A percentile compares a stretch with the other conserved stretches of the same genome.
Evolutionary conservation across 2,797 vertebrate genomes (phyloP).

Genomic region (Gastrophryne carolinensis): DNA sequence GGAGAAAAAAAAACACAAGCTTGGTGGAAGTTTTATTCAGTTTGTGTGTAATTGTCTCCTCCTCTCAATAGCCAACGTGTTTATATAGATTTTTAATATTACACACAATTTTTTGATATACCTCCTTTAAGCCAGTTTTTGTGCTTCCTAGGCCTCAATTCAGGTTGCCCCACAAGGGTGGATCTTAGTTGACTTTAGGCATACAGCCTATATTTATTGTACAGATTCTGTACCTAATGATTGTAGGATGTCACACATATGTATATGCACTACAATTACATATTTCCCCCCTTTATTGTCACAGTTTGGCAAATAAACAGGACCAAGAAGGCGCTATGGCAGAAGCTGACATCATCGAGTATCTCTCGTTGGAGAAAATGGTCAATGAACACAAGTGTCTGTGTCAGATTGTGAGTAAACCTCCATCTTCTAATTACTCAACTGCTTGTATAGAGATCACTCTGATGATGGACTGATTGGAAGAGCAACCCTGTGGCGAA

Average conservation of each 20-base stretch:
- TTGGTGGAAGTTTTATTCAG: too few species aligned
- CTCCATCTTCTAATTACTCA: neutral
- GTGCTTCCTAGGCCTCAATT: neutral
- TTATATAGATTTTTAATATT: too few species aligned
- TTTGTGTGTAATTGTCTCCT: too few species aligned
- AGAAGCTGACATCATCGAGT: slow-evolving; percentile 91
- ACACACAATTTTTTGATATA: too few species aligned
- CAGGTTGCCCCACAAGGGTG: neutral
- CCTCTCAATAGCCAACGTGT: too few species aligned
- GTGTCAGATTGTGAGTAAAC: slow-evolving; percentile 89
- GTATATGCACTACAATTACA: too few species aligned
- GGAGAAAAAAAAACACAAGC: too few species aligned
- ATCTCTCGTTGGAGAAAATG: slow-evolving; percentile 86
- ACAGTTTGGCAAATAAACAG: slow-evolving; percentile 92
- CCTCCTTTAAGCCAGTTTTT: too few species aligned
- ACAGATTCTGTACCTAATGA: neutral
- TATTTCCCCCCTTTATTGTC: slow-evolving; percentile 26
- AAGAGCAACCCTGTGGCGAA: neutral
- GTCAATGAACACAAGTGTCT: slow-evolving; percentile 93
- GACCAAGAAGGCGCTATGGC: slow-evolving; percentile 88
- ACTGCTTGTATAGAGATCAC: neutral
- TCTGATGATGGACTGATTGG: neutral
- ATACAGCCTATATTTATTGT: neutral
- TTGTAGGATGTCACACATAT: too few species aligned
- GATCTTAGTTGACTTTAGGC: neutral